A percentile compares a stretch with the other conserved stretches of the same genome.
Evolutionary conservation across 2,113 vertebrate species (phyloP).

Genomic region (Colossoma macropomum): DNA sequence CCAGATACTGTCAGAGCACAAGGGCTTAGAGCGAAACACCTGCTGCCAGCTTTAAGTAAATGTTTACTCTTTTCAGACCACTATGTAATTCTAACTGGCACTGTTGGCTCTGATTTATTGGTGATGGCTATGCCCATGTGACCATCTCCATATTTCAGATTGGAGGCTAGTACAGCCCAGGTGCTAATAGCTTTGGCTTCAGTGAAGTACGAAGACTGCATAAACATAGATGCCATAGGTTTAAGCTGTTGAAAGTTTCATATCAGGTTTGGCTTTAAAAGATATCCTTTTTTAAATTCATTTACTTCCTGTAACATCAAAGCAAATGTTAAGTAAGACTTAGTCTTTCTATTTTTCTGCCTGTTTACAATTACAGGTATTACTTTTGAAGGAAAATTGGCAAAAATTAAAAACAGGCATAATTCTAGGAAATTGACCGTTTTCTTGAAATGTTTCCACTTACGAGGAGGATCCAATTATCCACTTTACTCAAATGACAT

Average conservation of each 20-base stretch:
- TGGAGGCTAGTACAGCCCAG: neutral
- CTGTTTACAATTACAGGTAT: neutral
- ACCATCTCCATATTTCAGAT: constrained; percentile 31
- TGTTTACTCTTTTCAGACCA: constrained; percentile 57
- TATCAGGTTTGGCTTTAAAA: neutral
- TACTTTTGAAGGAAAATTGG: neutral
- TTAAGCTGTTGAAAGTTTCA: neutral
- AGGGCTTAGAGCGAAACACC: constrained; percentile 62
- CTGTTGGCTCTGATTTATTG: constrained; percentile 46
- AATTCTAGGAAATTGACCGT: constrained; percentile 38
- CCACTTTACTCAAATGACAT: neutral
- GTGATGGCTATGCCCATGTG: constrained; percentile 47
- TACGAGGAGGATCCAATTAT: neutral
- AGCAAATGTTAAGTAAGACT: neutral
- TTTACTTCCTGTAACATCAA: neutral
- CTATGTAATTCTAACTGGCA: constrained; percentile 29
- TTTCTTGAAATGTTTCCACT: constrained; percentile 10
- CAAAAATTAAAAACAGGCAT: constrained; percentile 1
- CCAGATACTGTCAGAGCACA: constrained; percentile 53
- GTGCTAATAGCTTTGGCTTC: constrained; percentile 29
- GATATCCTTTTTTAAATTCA: no score
- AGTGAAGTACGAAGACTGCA: neutral
- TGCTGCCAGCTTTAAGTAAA: constrained; percentile 62
- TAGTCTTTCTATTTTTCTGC: neutral
- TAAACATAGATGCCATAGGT: neutral